Conservation (phyloP, 2,888 invertebrate species). For the Ctenicera cuprea region DNA sequence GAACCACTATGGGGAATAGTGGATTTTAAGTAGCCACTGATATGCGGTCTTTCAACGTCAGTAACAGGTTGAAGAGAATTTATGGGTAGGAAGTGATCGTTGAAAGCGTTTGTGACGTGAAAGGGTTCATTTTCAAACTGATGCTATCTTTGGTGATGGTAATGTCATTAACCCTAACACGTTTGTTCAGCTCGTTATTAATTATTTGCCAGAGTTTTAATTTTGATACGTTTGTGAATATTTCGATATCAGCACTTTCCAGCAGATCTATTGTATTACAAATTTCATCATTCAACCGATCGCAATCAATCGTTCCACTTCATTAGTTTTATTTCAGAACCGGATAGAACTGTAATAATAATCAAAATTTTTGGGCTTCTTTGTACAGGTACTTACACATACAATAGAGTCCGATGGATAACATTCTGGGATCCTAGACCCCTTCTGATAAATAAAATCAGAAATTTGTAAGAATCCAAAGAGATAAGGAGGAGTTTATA, state of each 20-base stretch:
- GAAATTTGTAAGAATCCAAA: too few species aligned
- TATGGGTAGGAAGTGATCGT: slow-evolving; percentile 18
- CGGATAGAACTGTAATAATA: too few species aligned
- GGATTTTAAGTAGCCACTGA: slow-evolving; percentile 20
- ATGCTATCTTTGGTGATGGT: slow-evolving; percentile 18
- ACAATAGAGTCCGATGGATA: too few species aligned
- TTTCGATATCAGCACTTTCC: too few species aligned
- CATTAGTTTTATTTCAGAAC: too few species aligned
- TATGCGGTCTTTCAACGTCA: slow-evolving; percentile 21
- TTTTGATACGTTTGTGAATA: not conserved
- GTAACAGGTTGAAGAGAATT: slow-evolving; percentile 20
- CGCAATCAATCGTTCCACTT: not conserved
- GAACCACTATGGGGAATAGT: slow-evolving; percentile 9
- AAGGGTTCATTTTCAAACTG: slow-evolving; percentile 23
- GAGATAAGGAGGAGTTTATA: too few species aligned
- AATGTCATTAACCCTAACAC: slow-evolving; percentile 19
- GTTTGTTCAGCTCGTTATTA: slow-evolving; percentile 8
- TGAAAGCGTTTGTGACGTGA: slow-evolving; percentile 18
- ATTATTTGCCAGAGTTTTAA: slow-evolving; percentile 20
- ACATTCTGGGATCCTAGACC: too few species aligned
- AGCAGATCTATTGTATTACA: too few species aligned
- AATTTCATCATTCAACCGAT: too few species aligned
- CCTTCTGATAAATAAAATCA: too few species aligned
- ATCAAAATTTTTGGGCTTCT: too few species aligned
- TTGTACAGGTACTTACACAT: too few species aligned